Percentiles rank a stretch among this genome's conserved stretches.
Conservation (phyloP, 2,888 invertebrate species). For the Odiellus spinosus region DNA sequence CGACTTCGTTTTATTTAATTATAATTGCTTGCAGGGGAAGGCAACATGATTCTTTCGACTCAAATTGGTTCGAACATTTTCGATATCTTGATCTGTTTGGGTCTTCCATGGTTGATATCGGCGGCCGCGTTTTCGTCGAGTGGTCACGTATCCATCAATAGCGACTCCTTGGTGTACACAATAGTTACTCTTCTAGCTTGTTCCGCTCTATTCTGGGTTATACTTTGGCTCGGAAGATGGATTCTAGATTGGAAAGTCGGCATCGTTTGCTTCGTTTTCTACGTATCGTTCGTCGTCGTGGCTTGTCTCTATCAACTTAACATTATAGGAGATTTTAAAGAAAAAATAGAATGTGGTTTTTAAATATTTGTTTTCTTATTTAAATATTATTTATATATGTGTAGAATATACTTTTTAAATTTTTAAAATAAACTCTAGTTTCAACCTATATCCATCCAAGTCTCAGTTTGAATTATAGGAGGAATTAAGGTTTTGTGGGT, state of each 20-base stretch:
- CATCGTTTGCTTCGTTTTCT: conserved; percentile 44
- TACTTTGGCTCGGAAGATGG: conserved; percentile 46
- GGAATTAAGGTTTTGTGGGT: too few relatives aligned
- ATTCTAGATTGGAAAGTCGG: conserved; percentile 50
- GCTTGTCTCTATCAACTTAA: conserved; percentile 65
- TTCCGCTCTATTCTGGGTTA: conserved; percentile 49
- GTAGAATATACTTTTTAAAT: too few relatives aligned
- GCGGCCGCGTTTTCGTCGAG: conserved; percentile 28
- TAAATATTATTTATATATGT: too few relatives aligned
- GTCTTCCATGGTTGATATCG: conserved; percentile 67
- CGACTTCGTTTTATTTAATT: too few relatives aligned
- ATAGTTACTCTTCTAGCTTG: conserved; percentile 59
- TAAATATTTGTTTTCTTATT: too few relatives aligned
- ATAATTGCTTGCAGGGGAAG: conserved; percentile 11
- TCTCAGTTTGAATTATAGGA: too few relatives aligned
- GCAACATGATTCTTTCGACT: conserved; percentile 66
- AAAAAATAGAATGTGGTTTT: too few relatives aligned
- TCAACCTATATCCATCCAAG: too few relatives aligned
- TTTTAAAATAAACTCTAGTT: too few relatives aligned
- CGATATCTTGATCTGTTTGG: conserved; percentile 63
- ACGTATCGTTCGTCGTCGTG: conserved; percentile 51
- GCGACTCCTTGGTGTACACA: conserved; percentile 64
- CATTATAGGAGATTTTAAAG: too few relatives aligned
- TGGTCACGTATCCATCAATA: conserved; percentile 58
- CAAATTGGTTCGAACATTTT: conserved; percentile 80